Evolutionary conservation across 2,797 vertebrate genomes (phyloP).

Genomic region (Tolypeutes matacus): DNA sequence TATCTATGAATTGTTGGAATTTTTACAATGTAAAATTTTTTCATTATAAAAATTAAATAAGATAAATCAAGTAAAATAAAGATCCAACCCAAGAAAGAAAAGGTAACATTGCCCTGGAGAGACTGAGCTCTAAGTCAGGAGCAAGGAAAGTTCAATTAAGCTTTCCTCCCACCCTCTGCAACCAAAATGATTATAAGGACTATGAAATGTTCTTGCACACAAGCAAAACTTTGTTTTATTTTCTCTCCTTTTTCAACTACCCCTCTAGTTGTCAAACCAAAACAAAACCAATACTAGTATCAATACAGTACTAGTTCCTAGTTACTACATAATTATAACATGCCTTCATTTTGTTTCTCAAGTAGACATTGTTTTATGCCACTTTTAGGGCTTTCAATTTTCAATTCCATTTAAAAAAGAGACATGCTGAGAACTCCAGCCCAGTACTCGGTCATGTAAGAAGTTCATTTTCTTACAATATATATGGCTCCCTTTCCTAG

Average conservation of each 20-base stretch:
- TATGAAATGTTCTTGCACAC: not conserved
- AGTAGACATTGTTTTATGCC: not conserved
- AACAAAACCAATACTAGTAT: not conserved
- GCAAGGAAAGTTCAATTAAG: not conserved
- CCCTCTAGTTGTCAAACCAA: not conserved
- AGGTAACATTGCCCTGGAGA: slow-evolving; percentile 5
- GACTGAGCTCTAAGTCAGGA: not conserved
- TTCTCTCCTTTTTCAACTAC: slow-evolving; percentile 52
- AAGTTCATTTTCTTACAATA: not conserved
- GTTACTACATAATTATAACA: not conserved
- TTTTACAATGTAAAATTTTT: slow-evolving; percentile 42
- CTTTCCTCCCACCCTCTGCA: not conserved
- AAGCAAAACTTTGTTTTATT: slow-evolving; percentile 41
- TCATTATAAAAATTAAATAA: slow-evolving; percentile 21
- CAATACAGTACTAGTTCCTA: not conserved
- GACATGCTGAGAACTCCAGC: not conserved
- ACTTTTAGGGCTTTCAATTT: slow-evolving; percentile 26
- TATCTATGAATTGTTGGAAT: not conserved
- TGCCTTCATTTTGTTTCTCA: slow-evolving; percentile 25
- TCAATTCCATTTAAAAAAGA: not conserved
- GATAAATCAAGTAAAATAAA: slow-evolving; percentile 42
- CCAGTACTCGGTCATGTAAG: not conserved
- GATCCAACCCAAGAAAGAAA: slow-evolving; percentile 28
- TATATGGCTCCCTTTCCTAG: not conserved
- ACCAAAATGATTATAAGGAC: not conserved